Conservation (phyloP, 2,797 vertebrate species). For the Spinus olivaceus region DNA sequence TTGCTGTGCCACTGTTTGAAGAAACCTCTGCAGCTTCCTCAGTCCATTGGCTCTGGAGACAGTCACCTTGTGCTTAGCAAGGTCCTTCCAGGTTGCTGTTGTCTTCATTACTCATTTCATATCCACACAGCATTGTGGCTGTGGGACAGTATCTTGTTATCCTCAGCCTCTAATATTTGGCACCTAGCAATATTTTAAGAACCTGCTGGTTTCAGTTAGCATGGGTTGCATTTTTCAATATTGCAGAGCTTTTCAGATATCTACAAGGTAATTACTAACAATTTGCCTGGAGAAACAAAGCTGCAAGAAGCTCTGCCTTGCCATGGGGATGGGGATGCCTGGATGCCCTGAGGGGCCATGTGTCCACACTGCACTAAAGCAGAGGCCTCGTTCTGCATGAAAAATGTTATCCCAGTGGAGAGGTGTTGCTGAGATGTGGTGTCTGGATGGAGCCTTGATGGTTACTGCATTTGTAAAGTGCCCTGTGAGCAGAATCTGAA, state of each 20-base stretch:
- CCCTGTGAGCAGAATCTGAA: neutral
- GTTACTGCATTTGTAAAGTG: neutral
- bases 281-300: neutral
- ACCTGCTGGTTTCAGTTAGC: neutral
- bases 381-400: neutral
- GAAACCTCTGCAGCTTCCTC: neutral
- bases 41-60: neutral
- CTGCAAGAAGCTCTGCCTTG: neutral
- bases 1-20: neutral
- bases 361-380: neutral
- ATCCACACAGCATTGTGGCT: neutral
- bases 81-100: neutral
- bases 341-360: rapidly evolving
- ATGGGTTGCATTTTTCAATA: neutral
- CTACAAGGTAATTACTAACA: neutral
- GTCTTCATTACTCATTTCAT: neutral
- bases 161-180: neutral
- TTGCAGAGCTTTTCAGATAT: neutral
- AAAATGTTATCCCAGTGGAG: neutral
- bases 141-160: neutral
- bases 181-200: neutral
- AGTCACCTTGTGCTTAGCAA: neutral
- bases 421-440: neutral
- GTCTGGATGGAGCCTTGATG: neutral
- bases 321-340: neutral